Conservation (phyloP, 1,140 invertebrate genomes). For the Polypedilum pembai region DNA sequence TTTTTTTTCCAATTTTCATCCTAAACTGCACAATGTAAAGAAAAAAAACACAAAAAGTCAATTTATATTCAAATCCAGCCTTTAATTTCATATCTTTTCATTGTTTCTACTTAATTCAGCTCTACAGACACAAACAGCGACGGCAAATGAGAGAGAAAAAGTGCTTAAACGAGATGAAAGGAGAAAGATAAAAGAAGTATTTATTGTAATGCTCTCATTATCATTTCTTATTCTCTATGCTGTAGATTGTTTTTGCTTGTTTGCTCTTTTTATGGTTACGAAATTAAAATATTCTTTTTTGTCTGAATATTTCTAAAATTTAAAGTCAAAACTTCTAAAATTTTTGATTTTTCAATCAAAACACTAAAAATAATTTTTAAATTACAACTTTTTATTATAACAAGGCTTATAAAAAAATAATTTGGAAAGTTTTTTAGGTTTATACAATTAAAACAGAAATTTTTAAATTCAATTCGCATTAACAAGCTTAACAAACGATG, state of each 20-base stretch:
- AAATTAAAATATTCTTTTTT: background rate
- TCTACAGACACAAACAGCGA: background rate
- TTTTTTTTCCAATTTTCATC: no score
- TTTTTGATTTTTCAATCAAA: no score
- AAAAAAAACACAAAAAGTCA: background rate
- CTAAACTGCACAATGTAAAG: no score
- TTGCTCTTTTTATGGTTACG: background rate
- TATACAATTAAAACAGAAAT: no score
- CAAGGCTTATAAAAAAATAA: no score
- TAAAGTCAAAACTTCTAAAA: no score
- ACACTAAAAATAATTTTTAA: no score
- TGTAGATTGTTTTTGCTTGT: background rate
- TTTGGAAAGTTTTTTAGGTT: no score
- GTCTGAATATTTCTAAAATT: no score
- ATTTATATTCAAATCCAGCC: constrained; percentile 17
- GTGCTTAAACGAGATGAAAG: background rate
- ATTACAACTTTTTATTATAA: no score
- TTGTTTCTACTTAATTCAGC: background rate
- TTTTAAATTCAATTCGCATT: no score
- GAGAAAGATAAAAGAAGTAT: constrained; percentile 13
- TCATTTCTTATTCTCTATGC: background rate
- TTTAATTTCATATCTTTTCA: background rate
- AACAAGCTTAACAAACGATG: no score
- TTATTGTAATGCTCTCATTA: constrained; percentile 19
- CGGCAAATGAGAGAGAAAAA: background rate